phyloP scores from a whole-genome alignment of 2,797 vertebrate species.

The Thaleichthys pacificus region DNA sequence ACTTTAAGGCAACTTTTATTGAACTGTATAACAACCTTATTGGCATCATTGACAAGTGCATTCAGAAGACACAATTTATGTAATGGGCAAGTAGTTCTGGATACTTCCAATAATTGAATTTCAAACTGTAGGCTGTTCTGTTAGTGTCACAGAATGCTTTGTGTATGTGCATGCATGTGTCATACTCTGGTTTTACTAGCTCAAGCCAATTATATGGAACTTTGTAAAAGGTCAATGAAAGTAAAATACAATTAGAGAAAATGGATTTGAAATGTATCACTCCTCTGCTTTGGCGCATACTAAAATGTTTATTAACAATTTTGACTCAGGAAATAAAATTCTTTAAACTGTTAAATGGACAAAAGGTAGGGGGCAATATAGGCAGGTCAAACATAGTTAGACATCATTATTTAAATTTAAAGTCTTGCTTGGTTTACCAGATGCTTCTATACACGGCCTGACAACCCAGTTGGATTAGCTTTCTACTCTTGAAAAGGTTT shows the following conservation, averaged over 20 bases:
- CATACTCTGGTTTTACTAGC: background rate
- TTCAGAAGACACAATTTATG: background rate
- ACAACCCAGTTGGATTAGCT: background rate
- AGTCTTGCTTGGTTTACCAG: too few species aligned
- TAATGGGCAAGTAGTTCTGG: background rate
- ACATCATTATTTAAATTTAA: too few species aligned
- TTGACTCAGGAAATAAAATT: background rate
- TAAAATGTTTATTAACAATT: background rate
- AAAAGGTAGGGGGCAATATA: background rate
- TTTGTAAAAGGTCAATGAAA: background rate
- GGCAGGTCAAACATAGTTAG: background rate
- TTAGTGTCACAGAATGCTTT: background rate
- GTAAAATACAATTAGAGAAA: too few species aligned
- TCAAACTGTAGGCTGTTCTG: background rate
- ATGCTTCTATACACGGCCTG: background rate
- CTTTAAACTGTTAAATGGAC: background rate
- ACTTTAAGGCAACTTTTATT: slow-evolving; percentile 6
- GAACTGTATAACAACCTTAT: slow-evolving; percentile 7
- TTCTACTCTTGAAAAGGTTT: background rate
- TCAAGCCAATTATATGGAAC: background rate
- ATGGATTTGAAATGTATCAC: background rate
- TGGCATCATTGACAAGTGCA: slow-evolving; percentile 16
- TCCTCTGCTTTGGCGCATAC: background rate
- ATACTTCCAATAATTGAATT: background rate
- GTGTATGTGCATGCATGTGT: background rate